Conservation (phyloP, 1,140 invertebrate genomes). For the Archivesica marissinica region DNA sequence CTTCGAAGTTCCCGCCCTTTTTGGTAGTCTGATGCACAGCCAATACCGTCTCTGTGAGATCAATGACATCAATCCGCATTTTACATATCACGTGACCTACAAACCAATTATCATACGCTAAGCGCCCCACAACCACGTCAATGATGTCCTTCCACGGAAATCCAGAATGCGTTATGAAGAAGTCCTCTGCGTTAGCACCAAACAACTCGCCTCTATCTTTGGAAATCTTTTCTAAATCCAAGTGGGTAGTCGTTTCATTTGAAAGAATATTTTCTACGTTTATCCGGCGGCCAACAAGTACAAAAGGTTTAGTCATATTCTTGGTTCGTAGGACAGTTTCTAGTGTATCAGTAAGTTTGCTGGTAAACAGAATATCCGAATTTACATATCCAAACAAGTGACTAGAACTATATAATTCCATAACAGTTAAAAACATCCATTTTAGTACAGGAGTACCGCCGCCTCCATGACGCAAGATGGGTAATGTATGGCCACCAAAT, state of each 20-base stretch:
- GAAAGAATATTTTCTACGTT: conserved; percentile 47
- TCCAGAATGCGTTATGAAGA: conserved; percentile 61
- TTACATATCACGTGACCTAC: conserved; percentile 63
- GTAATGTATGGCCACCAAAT: conserved; percentile 39
- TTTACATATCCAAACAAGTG: conserved; percentile 61
- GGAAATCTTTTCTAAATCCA: conserved; percentile 24
- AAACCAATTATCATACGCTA: conserved; percentile 69
- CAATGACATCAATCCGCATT: conserved; percentile 54
- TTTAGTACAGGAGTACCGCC: conserved; percentile 62
- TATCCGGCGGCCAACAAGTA: conserved; percentile 51
- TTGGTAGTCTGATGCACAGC: conserved; percentile 68
- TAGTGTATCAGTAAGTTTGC: conserved; percentile 50
- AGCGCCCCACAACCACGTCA: conserved; percentile 66
- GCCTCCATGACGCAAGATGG: conserved; percentile 23
- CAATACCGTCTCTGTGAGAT: conserved; percentile 58
- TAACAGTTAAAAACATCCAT: conserved; percentile 54
- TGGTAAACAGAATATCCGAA: conserved; percentile 64
- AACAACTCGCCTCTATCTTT: conserved; percentile 51
- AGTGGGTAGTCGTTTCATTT: conserved; percentile 27
- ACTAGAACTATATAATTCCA: not conserved
- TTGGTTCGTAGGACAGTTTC: not conserved
- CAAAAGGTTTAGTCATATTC: conserved; percentile 18
- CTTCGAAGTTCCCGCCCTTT: conserved; percentile 56
- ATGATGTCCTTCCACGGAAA: conserved; percentile 66
- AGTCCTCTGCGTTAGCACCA: conserved; percentile 64